Evolutionary conservation across 1,140 invertebrate genomes (phyloP), one percentile per base, ranked within the genome.

Genomic region (Aleiodes sp.): DNA sequence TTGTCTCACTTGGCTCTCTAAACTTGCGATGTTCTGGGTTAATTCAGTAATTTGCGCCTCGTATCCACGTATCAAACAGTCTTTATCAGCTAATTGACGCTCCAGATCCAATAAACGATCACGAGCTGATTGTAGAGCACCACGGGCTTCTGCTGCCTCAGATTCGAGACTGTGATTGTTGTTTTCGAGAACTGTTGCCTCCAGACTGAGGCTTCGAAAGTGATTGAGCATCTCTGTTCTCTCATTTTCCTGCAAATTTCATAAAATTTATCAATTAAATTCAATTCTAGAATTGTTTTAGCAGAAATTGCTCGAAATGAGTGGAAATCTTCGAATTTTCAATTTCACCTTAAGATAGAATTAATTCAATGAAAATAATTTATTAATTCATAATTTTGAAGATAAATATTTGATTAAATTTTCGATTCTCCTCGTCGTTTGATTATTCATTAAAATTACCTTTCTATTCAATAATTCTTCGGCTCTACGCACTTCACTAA

Each of bases 131-230:
- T 87, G 85, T 2, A 90, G 76, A 19, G 87, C 86, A 19, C 84
- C 80, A 72, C 85, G 89, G 33, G 88, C 89, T 63, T 91, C 90
- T 19, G 88, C 89, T 8, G 91, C 90, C 81, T 92, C 91, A 65
- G 86, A 89, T 78, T 93, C 92, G 39, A 93, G 86, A 39, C 90
- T 91, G 73, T 92, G 90, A 80, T 93, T 93, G 70, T 89, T 92
- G 69, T 87, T 91, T 80, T 93, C 91, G 70, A 93, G 83, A 71
- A 90, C 88, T 52, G 89, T 91, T 2, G 91, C 90, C 83, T 93
- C 92, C 37, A 91, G 81, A 59, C 89, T 91, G 6, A 93, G 80
- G 78, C 89, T 90, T 70, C 90, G 88, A 80, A 91, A 93, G 66
- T 93, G 90, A 80, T 93, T 91, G 68, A 93, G 75, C 88, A 93